Conservation (phyloP, 2,797 vertebrate genomes). For the Crenichthys baileyi region DNA sequence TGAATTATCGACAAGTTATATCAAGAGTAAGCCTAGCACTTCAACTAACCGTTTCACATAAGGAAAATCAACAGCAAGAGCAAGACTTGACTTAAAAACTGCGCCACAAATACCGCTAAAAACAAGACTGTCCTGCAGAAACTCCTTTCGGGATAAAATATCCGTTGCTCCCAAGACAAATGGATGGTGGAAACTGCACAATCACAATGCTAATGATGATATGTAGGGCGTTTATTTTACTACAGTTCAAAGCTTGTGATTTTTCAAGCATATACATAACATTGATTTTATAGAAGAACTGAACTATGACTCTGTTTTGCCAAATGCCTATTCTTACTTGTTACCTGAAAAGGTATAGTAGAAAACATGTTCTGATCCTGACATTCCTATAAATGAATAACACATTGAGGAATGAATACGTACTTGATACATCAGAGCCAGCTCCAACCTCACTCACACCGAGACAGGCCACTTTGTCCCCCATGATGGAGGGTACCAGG, state of each 20-base stretch:
- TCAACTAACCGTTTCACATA: not conserved
- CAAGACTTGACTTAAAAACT: not conserved
- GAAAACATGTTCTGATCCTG: not conserved
- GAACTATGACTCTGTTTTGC: not conserved
- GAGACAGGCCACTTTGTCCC: conserved; percentile 87
- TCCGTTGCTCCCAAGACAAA: no score
- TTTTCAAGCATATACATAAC: not conserved
- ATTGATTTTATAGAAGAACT: not conserved
- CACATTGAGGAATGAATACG: conserved; percentile 23
- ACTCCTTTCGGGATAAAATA: no score
- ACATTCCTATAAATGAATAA: not conserved
- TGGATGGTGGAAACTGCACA: no score
- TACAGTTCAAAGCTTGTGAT: not conserved
- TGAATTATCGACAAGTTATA: not conserved
- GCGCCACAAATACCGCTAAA: not conserved
- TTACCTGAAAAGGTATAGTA: not conserved
- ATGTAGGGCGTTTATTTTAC: not conserved
- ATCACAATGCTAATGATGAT: not conserved
- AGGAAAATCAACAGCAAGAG: not conserved
- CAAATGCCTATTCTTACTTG: not conserved
- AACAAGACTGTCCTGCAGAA: not conserved
- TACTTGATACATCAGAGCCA: conserved; percentile 90
- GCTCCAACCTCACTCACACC: conserved; percentile 87
- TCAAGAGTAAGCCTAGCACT: not conserved
- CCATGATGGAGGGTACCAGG: conserved; percentile 82